Evolutionary conservation across 2,797 vertebrate genomes (phyloP).

Genomic region (Pseudopleuronectes americanus): DNA sequence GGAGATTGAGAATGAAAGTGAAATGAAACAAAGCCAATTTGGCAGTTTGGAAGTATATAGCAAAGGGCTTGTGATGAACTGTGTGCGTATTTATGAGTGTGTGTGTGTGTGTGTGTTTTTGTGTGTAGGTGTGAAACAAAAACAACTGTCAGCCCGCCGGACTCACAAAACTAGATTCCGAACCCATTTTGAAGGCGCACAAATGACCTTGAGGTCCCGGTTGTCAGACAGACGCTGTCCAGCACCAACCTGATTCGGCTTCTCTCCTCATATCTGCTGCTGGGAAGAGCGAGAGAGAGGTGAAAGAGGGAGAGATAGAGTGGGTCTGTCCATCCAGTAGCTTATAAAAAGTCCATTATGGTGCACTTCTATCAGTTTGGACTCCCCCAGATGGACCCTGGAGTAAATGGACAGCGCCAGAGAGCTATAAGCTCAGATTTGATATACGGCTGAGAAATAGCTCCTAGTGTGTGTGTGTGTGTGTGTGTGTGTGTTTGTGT

Average conservation of each 20-base stretch:
- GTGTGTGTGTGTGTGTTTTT: constrained; percentile 6
- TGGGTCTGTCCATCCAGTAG: constrained; percentile 75
- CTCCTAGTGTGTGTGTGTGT: constrained; percentile 17
- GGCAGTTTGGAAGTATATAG: constrained; percentile 38
- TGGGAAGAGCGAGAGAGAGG: constrained; percentile 41
- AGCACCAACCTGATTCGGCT: constrained; percentile 66
- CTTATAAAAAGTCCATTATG: constrained; percentile 84
- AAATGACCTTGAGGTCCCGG: constrained; percentile 67
- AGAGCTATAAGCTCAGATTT: constrained; percentile 78
- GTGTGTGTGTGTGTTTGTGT: constrained; percentile 19
- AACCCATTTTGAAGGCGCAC: constrained; percentile 69
- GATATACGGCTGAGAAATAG: constrained; percentile 71
- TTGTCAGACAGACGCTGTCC: constrained; percentile 44
- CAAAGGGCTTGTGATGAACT: constrained; percentile 35
- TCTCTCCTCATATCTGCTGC: constrained; percentile 69
- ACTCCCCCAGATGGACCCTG: constrained; percentile 76
- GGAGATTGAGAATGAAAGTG: constrained; percentile 53
- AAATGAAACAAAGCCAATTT: constrained; percentile 68
- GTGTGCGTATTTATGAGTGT: constrained; percentile 17
- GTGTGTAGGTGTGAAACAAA: constrained; percentile 46
- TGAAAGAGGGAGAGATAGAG: constrained; percentile 61
- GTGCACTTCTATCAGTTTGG: constrained; percentile 77
- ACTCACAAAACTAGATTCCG: constrained; percentile 67
- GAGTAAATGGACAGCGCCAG: constrained; percentile 78
- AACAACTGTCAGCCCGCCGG: constrained; percentile 39